Conservation (phyloP, 2,888 invertebrate species). For the Suillia variegata region DNA sequence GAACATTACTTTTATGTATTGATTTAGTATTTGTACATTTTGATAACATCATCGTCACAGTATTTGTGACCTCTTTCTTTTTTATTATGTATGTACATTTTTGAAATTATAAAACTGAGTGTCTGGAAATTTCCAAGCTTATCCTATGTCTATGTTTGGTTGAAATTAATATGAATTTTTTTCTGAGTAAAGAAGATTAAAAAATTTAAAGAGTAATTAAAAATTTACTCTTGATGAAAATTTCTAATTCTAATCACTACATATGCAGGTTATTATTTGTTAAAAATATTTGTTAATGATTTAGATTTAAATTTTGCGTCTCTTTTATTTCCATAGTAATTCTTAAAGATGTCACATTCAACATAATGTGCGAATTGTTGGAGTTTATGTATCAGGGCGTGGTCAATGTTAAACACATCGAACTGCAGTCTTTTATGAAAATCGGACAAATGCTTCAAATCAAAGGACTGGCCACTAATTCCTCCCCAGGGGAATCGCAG, state of each 20-base stretch:
- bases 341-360: constrained; percentile 66
- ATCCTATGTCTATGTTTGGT: too few relatives aligned
- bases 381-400: constrained; percentile 69
- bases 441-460: constrained; percentile 63
- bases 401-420: constrained; percentile 63
- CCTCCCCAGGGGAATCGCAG: constrained; percentile 41
- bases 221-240: too few relatives aligned
- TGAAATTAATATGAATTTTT: too few relatives aligned
- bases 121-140: too few relatives aligned
- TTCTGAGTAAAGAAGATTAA: too few relatives aligned
- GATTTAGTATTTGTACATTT: constrained; percentile 57
- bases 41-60: constrained; percentile 58
- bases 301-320: too few relatives aligned
- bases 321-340: too few relatives aligned
- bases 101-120: not conserved
- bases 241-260: too few relatives aligned
- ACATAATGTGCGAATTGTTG: constrained; percentile 65
- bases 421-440: constrained; percentile 62
- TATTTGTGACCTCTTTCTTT: constrained; percentile 55
- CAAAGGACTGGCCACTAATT: constrained; percentile 60
- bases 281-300: too few relatives aligned
- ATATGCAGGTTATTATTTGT: too few relatives aligned
- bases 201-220: too few relatives aligned
- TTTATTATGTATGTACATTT: constrained; percentile 22
- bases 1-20: constrained; percentile 56